Conservation (phyloP, 1,140 invertebrate species). For the Limonius californicus region DNA sequence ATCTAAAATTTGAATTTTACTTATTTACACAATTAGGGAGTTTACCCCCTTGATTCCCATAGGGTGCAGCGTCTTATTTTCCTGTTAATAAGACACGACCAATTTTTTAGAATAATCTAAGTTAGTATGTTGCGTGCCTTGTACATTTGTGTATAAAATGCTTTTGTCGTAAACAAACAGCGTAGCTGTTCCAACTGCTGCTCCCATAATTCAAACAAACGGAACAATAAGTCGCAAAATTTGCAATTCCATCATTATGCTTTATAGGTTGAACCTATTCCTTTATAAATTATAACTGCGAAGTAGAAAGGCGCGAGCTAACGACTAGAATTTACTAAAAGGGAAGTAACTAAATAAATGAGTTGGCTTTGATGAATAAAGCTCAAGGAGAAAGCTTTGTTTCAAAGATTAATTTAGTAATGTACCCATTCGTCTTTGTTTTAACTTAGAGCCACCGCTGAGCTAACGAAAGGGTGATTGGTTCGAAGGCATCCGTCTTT, state of each 20-base stretch:
- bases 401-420: slow-evolving; percentile 42
- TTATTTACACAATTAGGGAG: too few relatives aligned
- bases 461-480: slow-evolving; percentile 1
- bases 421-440: slow-evolving; percentile 40
- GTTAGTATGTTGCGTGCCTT: too few relatives aligned
- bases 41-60: too few relatives aligned
- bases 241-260: slow-evolving; percentile 21
- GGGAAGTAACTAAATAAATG: slow-evolving; percentile 39
- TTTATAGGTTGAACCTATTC: slow-evolving; percentile 18
- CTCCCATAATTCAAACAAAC: slow-evolving; percentile 22
- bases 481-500: neutral
- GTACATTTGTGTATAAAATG: too few relatives aligned
- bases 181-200: slow-evolving; percentile 29
- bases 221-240: slow-evolving; percentile 19
- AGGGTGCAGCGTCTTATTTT: too few relatives aligned
- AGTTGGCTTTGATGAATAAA: slow-evolving; percentile 40
- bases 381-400: slow-evolving; percentile 38
- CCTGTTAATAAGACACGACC: too few relatives aligned
- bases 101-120: too few relatives aligned
- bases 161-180: too few relatives aligned
- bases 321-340: slow-evolving; percentile 33
- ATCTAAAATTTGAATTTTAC: too few relatives aligned
- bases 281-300: slow-evolving; percentile 22
- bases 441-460: slow-evolving; percentile 17
- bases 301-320: slow-evolving; percentile 24